Evolutionary conservation across 2,888 invertebrate genomes (phyloP).

Genomic region (Zele albiditarsus): DNA sequence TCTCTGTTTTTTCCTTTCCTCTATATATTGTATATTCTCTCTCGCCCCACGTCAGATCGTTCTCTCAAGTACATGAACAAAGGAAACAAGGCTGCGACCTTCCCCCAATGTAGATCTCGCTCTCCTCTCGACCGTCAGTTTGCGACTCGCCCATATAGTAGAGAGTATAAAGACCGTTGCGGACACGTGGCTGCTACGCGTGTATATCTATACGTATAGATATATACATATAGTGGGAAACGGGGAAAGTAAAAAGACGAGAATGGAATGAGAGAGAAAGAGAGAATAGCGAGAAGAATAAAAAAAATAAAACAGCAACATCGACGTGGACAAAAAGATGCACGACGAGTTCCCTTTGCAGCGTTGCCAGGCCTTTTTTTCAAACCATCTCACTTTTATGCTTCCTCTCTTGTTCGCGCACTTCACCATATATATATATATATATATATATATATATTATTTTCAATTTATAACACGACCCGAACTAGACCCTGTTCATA

Average conservation of each 20-base stretch:
- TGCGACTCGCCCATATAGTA: slow-evolving; percentile 17
- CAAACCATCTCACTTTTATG: slow-evolving; percentile 8
- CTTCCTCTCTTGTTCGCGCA: background rate
- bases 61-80: slow-evolving; percentile 42
- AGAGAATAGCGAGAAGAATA: slow-evolving; percentile 2
- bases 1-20: background rate
- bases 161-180: slow-evolving; percentile 25
- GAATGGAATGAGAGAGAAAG: slow-evolving; percentile 25
- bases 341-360: slow-evolving; percentile 13
- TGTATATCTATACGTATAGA: background rate
- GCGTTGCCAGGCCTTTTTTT: slow-evolving; percentile 11
- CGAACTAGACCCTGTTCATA: slow-evolving; percentile 2
- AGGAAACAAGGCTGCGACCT: slow-evolving; percentile 53
- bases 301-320: slow-evolving; percentile 35
- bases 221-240: background rate
- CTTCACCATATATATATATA: slow-evolving; percentile 2
- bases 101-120: slow-evolving; percentile 51
- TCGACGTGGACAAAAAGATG: slow-evolving; percentile 12
- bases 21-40: background rate
- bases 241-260: slow-evolving; percentile 34
- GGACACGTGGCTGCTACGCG: slow-evolving; percentile 36
- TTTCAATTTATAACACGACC: background rate
- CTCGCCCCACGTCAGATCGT: background rate
- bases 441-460: background rate
- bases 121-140: slow-evolving; percentile 35